These are phyloP conservation scores for Taurulus bubalis DNA, from an alignment of 2,113 vertebrate species.

Conservation along the genomic window DNA sequence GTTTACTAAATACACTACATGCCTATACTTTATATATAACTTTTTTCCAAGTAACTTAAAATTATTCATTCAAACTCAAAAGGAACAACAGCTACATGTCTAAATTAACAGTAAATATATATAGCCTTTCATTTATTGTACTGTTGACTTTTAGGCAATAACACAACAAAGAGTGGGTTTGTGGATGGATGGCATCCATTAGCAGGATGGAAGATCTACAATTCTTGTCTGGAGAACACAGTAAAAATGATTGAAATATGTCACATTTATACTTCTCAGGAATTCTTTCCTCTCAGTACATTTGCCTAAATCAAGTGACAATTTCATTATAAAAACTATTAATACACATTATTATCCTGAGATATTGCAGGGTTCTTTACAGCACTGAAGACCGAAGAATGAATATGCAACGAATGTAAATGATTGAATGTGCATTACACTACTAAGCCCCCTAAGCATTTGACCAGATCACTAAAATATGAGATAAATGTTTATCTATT, in stretches of 20 bases:
- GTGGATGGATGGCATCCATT: neutral
- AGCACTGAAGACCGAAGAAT: neutral
- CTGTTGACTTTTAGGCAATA: neutral
- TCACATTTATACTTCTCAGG: neutral
- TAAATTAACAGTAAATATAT: neutral
- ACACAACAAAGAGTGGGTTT: neutral
- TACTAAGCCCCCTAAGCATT: neutral
- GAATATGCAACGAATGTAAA: neutral
- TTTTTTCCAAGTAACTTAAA: neutral
- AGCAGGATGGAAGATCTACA: neutral
- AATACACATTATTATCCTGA: neutral
- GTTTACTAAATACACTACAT: neutral
- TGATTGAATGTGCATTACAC: slow-evolving; percentile 14
- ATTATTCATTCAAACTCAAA: neutral
- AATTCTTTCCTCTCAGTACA: neutral
- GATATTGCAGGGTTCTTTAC: neutral
- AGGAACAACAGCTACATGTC: neutral
- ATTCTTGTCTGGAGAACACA: neutral
- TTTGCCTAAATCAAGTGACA: neutral
- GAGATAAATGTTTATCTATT: neutral
- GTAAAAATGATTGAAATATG: neutral
- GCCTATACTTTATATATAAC: neutral
- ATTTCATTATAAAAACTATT: neutral
- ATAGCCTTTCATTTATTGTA: neutral
- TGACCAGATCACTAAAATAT: neutral